A percentile compares a stretch with the other conserved stretches of the same genome.
Evolutionary conservation across 2,113 vertebrate genomes (phyloP).

Genomic region (Terrapene triunguis): DNA sequence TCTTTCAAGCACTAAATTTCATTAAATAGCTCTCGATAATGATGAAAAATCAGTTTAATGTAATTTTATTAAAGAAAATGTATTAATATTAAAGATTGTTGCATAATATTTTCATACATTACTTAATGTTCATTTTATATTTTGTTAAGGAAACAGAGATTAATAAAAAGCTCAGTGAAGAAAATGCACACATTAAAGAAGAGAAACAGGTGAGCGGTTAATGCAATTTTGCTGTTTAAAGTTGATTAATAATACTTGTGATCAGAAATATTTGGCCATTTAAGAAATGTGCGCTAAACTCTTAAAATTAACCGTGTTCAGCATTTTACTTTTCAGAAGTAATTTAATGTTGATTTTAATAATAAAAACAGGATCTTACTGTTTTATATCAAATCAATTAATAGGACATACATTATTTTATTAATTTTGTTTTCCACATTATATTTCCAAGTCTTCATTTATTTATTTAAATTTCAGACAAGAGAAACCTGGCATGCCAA

Average conservation of each 20-base stretch:
- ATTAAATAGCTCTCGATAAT: background rate
- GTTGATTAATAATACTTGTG: background rate
- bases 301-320: background rate
- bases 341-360: background rate
- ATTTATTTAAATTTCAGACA: background rate
- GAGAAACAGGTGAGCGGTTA: conserved; percentile 87
- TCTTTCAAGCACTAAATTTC: background rate
- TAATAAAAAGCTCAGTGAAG: conserved; percentile 85
- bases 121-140: background rate
- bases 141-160: conserved; percentile 86
- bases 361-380: background rate
- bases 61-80: background rate
- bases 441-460: background rate
- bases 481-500: background rate
- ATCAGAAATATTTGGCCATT: background rate
- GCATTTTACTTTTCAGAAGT: background rate
- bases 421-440: background rate
- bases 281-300: background rate
- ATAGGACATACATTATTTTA: background rate
- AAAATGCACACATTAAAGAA: conserved; percentile 80
- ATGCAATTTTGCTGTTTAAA: background rate
- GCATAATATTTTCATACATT: background rate
- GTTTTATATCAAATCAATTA: background rate
- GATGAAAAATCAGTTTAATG: background rate
- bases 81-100: background rate